Conservation (phyloP, 2,797 vertebrate species). For the Enteromius radiatus region DNA sequence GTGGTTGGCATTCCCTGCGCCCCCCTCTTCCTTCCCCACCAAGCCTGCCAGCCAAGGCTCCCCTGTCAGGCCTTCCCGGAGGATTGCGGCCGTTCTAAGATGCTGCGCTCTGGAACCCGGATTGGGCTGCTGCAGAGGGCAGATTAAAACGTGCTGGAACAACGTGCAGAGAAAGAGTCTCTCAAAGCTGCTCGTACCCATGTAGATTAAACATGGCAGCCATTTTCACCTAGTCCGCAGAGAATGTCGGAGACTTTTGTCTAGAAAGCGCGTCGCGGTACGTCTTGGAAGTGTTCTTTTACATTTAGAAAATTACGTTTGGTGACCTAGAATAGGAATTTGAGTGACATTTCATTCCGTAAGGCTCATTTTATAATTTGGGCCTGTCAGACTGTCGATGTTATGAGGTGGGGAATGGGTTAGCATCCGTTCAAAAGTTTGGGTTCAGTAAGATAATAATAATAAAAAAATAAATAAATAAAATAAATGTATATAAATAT, state of each 20-base stretch:
- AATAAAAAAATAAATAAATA: no score
- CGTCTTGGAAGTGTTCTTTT: conserved; percentile 30
- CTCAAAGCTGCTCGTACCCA: conserved; percentile 56
- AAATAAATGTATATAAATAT: no score
- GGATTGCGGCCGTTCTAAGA: conserved; percentile 64
- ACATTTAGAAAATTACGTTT: conserved; percentile 11
- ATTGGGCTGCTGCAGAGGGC: conserved; percentile 63
- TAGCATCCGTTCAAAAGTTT: background rate
- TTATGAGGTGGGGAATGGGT: conserved; percentile 1
- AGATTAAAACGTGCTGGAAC: conserved; percentile 68
- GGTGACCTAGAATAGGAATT: conserved; percentile 35
- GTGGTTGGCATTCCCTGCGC: conserved; percentile 48
- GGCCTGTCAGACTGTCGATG: background rate
- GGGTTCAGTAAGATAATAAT: background rate
- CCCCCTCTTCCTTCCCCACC: conserved; percentile 53
- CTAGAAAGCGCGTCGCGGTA: conserved; percentile 32
- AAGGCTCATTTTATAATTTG: background rate
- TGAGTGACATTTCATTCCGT: background rate
- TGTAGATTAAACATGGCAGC: conserved; percentile 58
- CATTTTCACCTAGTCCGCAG: conserved; percentile 37
- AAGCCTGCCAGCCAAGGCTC: conserved; percentile 61
- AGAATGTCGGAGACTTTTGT: conserved; percentile 10
- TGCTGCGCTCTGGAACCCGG: conserved; percentile 59
- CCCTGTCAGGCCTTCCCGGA: conserved; percentile 65
- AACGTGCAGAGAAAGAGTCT: conserved; percentile 52